Evolutionary conservation across 2,797 vertebrate genomes (phyloP).

Genomic region (Lates japonicus): DNA sequence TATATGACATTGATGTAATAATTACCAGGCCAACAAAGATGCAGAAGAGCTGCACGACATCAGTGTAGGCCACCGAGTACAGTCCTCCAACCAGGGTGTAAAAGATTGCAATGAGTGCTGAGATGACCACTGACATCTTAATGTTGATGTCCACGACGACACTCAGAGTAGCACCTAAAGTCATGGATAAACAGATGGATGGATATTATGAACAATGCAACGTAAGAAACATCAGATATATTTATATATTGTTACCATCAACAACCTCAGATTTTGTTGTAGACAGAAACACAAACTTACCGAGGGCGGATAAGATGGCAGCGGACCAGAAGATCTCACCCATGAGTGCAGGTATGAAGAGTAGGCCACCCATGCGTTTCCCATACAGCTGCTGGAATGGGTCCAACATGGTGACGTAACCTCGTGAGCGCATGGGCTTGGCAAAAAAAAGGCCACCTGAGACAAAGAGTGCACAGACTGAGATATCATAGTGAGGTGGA

Average conservation of each 20-base stretch:
- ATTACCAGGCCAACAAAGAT: conserved; percentile 96
- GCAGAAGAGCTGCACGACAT: conserved; percentile 98
- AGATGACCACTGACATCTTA: conserved; percentile 93
- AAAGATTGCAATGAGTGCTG: conserved; percentile 94
- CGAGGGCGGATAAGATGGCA: conserved; percentile 96
- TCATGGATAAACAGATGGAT: conserved; percentile 5
- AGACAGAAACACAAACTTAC: conserved; percentile 80
- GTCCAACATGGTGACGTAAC: conserved; percentile 98
- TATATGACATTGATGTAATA: background rate
- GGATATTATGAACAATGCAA: background rate
- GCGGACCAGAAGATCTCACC: conserved; percentile 99
- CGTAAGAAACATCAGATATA: background rate
- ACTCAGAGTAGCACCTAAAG: conserved; percentile 94
- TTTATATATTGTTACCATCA: no score
- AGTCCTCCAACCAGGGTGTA: conserved; percentile 96
- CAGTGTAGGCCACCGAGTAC: conserved; percentile 98
- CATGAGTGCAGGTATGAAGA: conserved; percentile 98
- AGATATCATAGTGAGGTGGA: background rate
- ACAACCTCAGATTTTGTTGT: background rate
- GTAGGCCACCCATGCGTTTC: conserved; percentile 96
- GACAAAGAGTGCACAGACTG: conserved; percentile 21
- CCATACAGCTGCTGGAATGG: conserved; percentile 98
- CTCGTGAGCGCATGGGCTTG: conserved; percentile 97
- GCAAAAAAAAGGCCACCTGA: conserved; percentile 98
- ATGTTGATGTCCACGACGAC: conserved; percentile 95